Evolutionary conservation across 1,140 invertebrate genomes (phyloP).

Genomic region (Delia radicum): DNA sequence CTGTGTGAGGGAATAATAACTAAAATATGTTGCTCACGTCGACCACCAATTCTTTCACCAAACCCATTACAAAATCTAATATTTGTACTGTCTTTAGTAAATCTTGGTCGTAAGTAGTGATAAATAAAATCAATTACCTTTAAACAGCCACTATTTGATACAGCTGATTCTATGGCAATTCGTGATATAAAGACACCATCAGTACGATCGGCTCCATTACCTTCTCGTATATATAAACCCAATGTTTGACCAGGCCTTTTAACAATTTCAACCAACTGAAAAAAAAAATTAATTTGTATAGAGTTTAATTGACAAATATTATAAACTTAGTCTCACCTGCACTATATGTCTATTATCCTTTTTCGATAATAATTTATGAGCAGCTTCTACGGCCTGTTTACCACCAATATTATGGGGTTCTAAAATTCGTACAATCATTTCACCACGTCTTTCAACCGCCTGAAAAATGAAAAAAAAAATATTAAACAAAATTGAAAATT

Average conservation of each 20-base stretch:
- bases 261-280: constrained; percentile 94
- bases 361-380: constrained; percentile 76
- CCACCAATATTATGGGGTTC: constrained; percentile 80
- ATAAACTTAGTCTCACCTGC: constrained; percentile 60
- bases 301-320: neutral
- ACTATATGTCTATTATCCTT: constrained; percentile 55
- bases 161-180: constrained; percentile 94
- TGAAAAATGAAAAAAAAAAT: constrained; percentile 43
- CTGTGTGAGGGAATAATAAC: no score
- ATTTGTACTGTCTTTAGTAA: no score
- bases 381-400: constrained; percentile 76
- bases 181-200: constrained; percentile 98
- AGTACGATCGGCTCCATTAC: constrained; percentile 87
- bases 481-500: neutral
- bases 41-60: no score
- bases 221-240: constrained; percentile 96
- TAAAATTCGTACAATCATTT: constrained; percentile 91
- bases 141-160: constrained; percentile 93
- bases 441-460: constrained; percentile 85
- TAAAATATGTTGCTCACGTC: no score
- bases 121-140: constrained; percentile 67
- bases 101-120: neutral
- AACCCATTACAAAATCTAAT: no score
- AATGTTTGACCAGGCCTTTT: constrained; percentile 98
- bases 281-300: neutral